A percentile compares a stretch with the other conserved stretches of the same genome.
These are phyloP conservation scores for Dicrostonyx torquatus DNA, from an alignment of 2,797 vertebrate genomes.

Conservation along the genomic window DNA sequence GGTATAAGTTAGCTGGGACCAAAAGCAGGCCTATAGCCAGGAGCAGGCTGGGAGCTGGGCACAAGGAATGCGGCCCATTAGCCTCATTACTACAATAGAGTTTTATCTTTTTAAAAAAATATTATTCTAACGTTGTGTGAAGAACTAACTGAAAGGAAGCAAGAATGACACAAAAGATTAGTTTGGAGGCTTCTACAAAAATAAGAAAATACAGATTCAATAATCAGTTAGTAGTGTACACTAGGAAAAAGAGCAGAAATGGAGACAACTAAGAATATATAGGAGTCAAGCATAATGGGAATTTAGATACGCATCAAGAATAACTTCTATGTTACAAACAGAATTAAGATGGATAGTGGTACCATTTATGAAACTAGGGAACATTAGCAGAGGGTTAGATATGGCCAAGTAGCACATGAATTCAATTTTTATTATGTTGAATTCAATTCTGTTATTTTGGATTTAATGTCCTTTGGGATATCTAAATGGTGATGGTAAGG, in stretches of 20 bases:
- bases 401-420: neutral
- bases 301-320: neutral
- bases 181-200: conserved; percentile 2
- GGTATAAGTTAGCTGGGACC: too few species aligned
- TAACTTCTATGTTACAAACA: neutral
- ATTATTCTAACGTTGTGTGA: neutral
- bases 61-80: too few species aligned
- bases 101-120: neutral
- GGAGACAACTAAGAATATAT: neutral
- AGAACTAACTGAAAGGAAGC: neutral
- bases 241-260: neutral
- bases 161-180: neutral
- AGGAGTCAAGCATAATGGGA: neutral
- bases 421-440: conserved; percentile 7
- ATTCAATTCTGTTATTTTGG: conserved; percentile 17
- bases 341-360: neutral
- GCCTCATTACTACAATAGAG: too few species aligned
- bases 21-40: too few species aligned
- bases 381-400: neutral
- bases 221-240: neutral
- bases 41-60: too few species aligned
- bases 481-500: neutral
- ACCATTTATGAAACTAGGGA: neutral
- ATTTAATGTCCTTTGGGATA: conserved; percentile 7
- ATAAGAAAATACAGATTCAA: neutral